Evolutionary conservation across 2,888 invertebrate genomes (phyloP).

Genomic region (Cryptocheilus praepositus): DNA sequence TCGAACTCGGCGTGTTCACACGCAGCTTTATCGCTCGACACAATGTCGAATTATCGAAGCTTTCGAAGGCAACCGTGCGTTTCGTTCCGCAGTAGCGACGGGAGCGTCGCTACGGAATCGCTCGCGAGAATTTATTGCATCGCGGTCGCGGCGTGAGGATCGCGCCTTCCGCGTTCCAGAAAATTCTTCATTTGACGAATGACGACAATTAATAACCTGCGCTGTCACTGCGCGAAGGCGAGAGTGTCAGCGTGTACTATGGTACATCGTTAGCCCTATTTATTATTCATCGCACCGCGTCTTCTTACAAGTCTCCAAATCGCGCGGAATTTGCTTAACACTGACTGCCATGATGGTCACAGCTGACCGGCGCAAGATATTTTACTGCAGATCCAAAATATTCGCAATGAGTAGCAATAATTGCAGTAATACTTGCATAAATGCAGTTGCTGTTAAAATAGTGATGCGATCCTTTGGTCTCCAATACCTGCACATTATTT

Average conservation of each 20-base stretch:
- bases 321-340: too few species aligned
- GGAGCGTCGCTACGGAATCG: background rate
- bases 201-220: conserved; percentile 42
- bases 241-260: too few species aligned
- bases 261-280: conserved; percentile 41
- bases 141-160: conserved; percentile 12
- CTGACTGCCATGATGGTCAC: conserved; percentile 5
- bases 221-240: background rate
- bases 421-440: too few species aligned
- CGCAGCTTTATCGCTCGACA: conserved; percentile 14
- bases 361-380: too few species aligned
- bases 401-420: too few species aligned
- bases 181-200: conserved; percentile 35
- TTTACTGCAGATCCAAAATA: too few species aligned
- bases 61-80: conserved; percentile 15
- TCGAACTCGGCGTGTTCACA: conserved; percentile 10
- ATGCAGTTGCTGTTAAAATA: too few species aligned
- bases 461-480: too few species aligned
- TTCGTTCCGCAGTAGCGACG: conserved; percentile 3
- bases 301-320: too few species aligned
- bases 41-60: conserved; percentile 21
- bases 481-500: too few species aligned
- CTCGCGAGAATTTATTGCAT: conserved; percentile 29
- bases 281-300: conserved; percentile 19
- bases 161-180: background rate